phyloP scores from a whole-genome alignment of 2,113 vertebrate genomes.

The Carassius carassius region DNA sequence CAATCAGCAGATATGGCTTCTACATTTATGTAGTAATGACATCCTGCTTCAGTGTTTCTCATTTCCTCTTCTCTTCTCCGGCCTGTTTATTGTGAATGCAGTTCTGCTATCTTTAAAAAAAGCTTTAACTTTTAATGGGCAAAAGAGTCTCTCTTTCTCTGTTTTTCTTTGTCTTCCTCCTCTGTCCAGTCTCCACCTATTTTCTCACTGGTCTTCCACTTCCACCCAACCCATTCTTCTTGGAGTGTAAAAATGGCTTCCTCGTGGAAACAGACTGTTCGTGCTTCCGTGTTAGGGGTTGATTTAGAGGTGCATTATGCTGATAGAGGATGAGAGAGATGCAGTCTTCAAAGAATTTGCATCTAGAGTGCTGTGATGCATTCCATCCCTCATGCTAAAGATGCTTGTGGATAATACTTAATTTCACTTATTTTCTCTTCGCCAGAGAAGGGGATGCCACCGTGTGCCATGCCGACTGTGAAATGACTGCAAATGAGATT shows the following conservation, averaged over 20 bases:
- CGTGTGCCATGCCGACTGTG: neutral
- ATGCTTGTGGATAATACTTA: neutral
- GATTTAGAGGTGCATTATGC: constrained; percentile 76
- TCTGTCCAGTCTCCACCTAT: constrained; percentile 40
- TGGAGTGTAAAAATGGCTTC: constrained; percentile 67
- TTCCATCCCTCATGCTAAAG: constrained; percentile 11
- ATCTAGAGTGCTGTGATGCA: constrained; percentile 55
- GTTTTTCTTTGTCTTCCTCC: constrained; percentile 54
- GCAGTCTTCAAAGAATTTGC: constrained; percentile 72
- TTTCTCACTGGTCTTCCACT: constrained; percentile 37
- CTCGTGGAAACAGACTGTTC: constrained; percentile 66
- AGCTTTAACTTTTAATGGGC: constrained; percentile 33
- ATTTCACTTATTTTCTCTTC: neutral
- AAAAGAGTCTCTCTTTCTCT: neutral
- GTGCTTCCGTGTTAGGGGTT: constrained; percentile 71
- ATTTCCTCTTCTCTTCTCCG: constrained; percentile 36
- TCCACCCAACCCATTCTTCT: constrained; percentile 52
- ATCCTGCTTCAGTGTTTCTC: constrained; percentile 65
- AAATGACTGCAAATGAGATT: constrained; percentile 18
- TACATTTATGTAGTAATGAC: constrained; percentile 66
- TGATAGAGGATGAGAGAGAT: constrained; percentile 68
- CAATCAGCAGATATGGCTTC: no score
- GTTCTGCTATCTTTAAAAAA: constrained; percentile 54
- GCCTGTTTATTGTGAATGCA: constrained; percentile 62
- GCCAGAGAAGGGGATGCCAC: neutral